Conservation (phyloP, 2,888 invertebrate species). For the Lumbricus terrestris region DNA sequence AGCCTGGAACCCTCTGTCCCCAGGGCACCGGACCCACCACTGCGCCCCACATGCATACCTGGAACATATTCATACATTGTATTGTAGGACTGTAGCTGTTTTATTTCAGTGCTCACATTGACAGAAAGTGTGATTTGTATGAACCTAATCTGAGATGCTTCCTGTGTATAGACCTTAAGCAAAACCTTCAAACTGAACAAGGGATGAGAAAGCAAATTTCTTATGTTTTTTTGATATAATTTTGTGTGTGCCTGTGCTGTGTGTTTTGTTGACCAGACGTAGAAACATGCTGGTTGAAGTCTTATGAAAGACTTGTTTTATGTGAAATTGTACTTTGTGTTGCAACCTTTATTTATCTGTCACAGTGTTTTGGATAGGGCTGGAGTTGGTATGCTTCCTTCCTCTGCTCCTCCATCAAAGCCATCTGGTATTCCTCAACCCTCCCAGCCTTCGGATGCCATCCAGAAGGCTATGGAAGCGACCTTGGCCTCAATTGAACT, state of each 20-base stretch:
- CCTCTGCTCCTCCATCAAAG: background rate
- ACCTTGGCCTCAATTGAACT: constrained; percentile 82
- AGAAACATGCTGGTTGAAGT: background rate
- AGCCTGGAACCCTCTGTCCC: too few relatives aligned
- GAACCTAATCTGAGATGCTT: background rate
- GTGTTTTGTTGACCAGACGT: background rate
- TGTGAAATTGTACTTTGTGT: background rate
- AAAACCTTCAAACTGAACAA: too few relatives aligned
- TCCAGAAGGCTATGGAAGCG: constrained; percentile 93
- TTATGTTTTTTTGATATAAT: background rate
- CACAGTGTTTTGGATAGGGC: background rate
- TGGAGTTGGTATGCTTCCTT: background rate
- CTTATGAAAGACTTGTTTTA: background rate
- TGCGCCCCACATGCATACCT: background rate
- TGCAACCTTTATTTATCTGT: background rate
- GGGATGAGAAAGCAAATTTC: background rate
- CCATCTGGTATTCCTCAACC: constrained; percentile 17
- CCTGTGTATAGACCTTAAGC: background rate
- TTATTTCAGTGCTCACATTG: too few relatives aligned
- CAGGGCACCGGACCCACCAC: too few relatives aligned
- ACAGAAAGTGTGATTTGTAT: too few relatives aligned
- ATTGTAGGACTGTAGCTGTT: too few relatives aligned
- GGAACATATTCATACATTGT: background rate
- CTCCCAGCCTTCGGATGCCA: constrained; percentile 54
- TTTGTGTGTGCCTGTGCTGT: background rate